A percentile compares a stretch with the other conserved stretches of the same genome.
Conservation (phyloP, 2,797 vertebrate species). For the Mycteria americana region DNA sequence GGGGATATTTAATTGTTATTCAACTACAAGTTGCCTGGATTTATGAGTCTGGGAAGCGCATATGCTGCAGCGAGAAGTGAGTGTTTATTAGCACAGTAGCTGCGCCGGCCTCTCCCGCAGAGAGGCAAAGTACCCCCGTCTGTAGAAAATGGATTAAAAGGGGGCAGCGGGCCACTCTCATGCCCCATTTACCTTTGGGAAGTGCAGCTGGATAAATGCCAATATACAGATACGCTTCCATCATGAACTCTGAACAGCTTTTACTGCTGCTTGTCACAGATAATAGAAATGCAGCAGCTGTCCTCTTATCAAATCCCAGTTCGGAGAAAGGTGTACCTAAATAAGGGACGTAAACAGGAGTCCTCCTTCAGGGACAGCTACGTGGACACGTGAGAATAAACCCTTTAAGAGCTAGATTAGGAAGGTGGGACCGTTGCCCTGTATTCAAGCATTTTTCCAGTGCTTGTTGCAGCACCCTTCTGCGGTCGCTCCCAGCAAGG, state of each 20-base stretch:
- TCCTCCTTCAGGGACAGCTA: background rate
- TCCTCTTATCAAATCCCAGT: background rate
- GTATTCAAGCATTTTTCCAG: background rate
- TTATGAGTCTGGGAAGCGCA: slow-evolving; percentile 29
- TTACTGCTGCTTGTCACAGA: background rate
- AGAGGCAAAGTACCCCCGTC: background rate
- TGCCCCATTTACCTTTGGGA: slow-evolving; percentile 29
- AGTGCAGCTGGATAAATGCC: slow-evolving; percentile 30
- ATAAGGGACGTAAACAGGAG: background rate
- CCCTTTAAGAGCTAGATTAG: background rate
- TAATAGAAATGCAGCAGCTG: slow-evolving; percentile 25
- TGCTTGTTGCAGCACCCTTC: background rate
- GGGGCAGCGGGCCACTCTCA: background rate
- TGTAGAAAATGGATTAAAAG: slow-evolving; percentile 25
- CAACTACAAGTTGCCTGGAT: slow-evolving; percentile 42
- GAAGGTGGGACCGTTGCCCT: background rate
- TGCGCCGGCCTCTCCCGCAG: background rate
- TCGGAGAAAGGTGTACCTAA: background rate
- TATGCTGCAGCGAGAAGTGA: slow-evolving; percentile 27
- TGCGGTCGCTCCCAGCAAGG: background rate
- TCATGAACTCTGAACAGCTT: background rate
- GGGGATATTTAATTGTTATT: slow-evolving; percentile 49
- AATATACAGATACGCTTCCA: background rate
- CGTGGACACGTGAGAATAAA: background rate
- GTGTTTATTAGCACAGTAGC: slow-evolving; percentile 35